These are phyloP conservation scores for Oscarella lobularis DNA, from an alignment of 37 sponge, comb jelly and placozoan species.

Conservation along the genomic window DNA sequence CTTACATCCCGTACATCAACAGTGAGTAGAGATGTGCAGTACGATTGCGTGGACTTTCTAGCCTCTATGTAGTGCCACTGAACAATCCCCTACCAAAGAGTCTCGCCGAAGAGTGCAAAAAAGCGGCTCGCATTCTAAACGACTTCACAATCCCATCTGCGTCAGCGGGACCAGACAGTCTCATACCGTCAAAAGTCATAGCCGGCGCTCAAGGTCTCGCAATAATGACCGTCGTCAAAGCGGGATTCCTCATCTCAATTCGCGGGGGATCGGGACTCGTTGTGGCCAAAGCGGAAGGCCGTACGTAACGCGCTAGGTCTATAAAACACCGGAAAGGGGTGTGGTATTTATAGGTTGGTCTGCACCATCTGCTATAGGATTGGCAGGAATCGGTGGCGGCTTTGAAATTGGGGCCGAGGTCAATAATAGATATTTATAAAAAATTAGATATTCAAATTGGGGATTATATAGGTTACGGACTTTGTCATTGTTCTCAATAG, in stretches of 20 bases:
- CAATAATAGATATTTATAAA: not conserved
- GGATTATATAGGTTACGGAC: not conserved
- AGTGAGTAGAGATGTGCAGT: too few species aligned
- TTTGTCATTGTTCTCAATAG: constrained; percentile 4
- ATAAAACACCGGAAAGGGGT: too few species aligned
- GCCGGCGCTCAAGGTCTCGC: constrained; percentile 22
- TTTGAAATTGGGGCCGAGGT: constrained; percentile 32
- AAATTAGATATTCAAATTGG: not conserved
- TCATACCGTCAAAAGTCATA: constrained; percentile 20
- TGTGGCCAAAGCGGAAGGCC: constrained; percentile 29
- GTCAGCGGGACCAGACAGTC: constrained; percentile 7
- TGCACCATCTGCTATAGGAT: constrained; percentile 23
- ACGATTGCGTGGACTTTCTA: not conserved
- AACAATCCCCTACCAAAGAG: constrained; percentile 10
- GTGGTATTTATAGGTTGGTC: constrained; percentile 30
- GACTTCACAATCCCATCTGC: constrained; percentile 1
- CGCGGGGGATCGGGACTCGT: constrained; percentile 32
- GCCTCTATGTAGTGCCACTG: not conserved
- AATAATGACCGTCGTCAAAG: constrained; percentile 20
- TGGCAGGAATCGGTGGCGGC: constrained; percentile 25
- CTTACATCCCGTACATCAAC: too few species aligned
- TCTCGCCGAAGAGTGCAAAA: constrained; percentile 7
- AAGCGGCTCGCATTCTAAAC: constrained; percentile 5
- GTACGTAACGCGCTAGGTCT: constrained; percentile 23
- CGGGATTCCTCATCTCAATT: constrained; percentile 18